Conservation (phyloP, 2,888 invertebrate species). For the Caenorhabditis doughertyi region DNA sequence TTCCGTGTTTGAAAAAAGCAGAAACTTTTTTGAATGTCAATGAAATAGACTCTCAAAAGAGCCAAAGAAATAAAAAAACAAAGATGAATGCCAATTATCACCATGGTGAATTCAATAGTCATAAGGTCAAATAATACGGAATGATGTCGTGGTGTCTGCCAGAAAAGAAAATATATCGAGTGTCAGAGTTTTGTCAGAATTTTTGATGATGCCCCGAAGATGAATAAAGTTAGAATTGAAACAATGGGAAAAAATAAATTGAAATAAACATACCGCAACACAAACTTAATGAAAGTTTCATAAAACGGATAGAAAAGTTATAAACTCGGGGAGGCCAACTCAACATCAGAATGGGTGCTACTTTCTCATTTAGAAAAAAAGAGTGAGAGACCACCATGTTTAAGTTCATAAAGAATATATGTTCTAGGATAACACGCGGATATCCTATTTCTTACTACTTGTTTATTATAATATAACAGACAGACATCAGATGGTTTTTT, state of each 20-base stretch:
- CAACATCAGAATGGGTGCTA: background rate
- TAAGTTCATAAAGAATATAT: background rate
- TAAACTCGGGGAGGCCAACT: background rate
- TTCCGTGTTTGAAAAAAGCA: background rate
- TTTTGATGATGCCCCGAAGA: constrained; percentile 11
- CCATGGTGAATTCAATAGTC: constrained; percentile 37
- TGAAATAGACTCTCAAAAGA: constrained; percentile 17
- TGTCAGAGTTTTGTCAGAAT: constrained; percentile 16
- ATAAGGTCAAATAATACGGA: background rate
- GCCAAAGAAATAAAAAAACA: too few species aligned
- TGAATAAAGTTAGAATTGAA: constrained; percentile 32
- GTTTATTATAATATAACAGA: background rate
- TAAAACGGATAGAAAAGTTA: constrained; percentile 1
- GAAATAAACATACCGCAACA: constrained; percentile 18
- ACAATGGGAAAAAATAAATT: constrained; percentile 32
- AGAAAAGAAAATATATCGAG: background rate
- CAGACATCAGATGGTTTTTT: background rate
- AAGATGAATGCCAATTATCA: constrained; percentile 22
- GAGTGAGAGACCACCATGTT: constrained; percentile 16
- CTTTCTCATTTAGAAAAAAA: background rate
- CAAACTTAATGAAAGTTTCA: background rate
- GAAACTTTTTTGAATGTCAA: constrained; percentile 6
- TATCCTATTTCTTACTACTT: background rate
- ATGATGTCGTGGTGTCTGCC: constrained; percentile 40
- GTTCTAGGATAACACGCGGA: background rate